Evolutionary conservation across 2,113 vertebrate genomes (phyloP).

Genomic region (Chunga burmeisteri): DNA sequence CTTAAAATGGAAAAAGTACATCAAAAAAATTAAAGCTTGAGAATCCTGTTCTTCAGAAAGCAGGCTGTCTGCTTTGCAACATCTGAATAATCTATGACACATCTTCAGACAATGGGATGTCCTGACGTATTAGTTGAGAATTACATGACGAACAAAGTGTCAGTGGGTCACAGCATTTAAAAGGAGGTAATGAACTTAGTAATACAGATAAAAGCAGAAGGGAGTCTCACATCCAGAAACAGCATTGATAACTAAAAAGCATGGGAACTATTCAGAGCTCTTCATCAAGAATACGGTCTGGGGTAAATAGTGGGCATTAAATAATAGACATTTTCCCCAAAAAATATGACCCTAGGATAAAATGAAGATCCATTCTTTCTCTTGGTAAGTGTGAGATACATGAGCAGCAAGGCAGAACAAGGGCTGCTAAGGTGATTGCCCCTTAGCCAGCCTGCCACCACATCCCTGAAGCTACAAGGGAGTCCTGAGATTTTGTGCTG

Average conservation of each 20-base stretch:
- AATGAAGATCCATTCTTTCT: background rate
- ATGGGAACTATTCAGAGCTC: background rate
- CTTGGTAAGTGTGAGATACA: background rate
- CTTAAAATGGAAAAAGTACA: background rate
- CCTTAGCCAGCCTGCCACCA: background rate
- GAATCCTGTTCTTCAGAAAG: background rate
- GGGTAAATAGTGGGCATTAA: background rate
- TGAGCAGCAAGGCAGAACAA: background rate
- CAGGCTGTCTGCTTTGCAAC: background rate
- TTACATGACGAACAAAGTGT: background rate
- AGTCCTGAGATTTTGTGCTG: background rate
- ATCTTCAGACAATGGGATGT: background rate
- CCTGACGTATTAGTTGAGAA: background rate
- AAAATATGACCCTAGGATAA: background rate
- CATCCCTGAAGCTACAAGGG: background rate
- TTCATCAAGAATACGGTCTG: background rate
- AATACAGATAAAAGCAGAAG: background rate
- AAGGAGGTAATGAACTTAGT: background rate
- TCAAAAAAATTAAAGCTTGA: background rate
- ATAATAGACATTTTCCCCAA: background rate
- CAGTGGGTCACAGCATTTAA: background rate
- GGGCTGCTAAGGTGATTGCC: background rate
- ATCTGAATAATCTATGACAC: background rate
- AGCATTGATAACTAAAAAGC: background rate
- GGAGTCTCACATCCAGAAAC: background rate